These are phyloP conservation scores for Acanthopleura granulata DNA, from an alignment of 2,888 invertebrate genomes.

Conservation along the genomic window DNA sequence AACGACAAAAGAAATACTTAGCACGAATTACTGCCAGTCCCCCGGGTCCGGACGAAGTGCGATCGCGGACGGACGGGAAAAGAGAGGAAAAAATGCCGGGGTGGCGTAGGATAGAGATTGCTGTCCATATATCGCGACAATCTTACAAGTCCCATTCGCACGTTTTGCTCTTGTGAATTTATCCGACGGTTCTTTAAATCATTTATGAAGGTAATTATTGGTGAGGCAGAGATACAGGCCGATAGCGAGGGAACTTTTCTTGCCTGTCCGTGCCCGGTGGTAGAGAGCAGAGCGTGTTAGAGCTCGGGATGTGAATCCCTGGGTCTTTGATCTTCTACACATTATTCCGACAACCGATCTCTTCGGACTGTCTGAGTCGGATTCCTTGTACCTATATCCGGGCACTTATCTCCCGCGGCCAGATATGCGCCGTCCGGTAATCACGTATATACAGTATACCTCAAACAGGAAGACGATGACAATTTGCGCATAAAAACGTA, in stretches of 20 bases:
- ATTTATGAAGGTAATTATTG: conserved; percentile 15
- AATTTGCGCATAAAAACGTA: no score
- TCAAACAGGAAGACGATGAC: no score
- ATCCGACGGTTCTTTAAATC: conserved; percentile 5
- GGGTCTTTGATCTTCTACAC: no score
- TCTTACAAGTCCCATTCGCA: conserved; percentile 14
- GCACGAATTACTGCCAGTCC: conserved; percentile 7
- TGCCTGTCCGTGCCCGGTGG: no score
- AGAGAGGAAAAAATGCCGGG: neutral
- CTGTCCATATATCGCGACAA: conserved; percentile 8
- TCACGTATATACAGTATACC: no score
- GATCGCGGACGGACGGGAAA: neutral
- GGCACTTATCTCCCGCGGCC: no score
- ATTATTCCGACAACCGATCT: no score
- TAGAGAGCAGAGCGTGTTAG: no score
- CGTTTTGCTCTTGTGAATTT: conserved; percentile 17
- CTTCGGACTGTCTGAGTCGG: no score
- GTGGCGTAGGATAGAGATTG: neutral
- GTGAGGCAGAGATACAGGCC: neutral
- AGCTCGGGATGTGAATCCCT: no score
- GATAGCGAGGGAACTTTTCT: neutral
- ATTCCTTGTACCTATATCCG: no score
- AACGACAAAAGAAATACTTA: conserved; percentile 20
- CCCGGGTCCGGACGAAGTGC: neutral
- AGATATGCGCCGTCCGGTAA: no score